phyloP scores from a whole-genome alignment of 2,888 invertebrate genomes.

The Drosophila testacea region DNA sequence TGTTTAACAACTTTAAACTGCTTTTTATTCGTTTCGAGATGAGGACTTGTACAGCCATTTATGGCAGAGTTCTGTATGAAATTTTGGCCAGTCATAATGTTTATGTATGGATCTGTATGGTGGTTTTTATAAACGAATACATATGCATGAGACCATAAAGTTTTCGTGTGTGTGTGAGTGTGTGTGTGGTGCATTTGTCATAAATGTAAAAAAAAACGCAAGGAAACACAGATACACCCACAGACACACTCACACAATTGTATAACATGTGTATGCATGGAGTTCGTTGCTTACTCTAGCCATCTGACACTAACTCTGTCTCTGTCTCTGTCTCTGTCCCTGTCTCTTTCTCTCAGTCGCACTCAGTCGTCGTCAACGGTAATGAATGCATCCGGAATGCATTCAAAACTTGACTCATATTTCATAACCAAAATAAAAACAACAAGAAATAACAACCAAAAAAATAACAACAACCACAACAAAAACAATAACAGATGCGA shows the following conservation, averaged over 20 bases:
- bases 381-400: conserved; percentile 82
- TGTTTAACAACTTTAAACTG: conserved; percentile 28
- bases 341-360: conserved; percentile 7
- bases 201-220: conserved; percentile 65
- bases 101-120: conserved; percentile 20
- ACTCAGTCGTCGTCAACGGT: conserved; percentile 70
- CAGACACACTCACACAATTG: conserved; percentile 23
- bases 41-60: conserved; percentile 33
- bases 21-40: conserved; percentile 12
- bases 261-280: conserved; percentile 66
- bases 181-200: conserved; percentile 66
- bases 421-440: conserved; percentile 70
- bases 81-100: conserved; percentile 34
- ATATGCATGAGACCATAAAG: conserved; percentile 77
- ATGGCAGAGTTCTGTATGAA: conserved; percentile 29
- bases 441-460: conserved; percentile 19
- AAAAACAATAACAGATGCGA: conserved; percentile 34
- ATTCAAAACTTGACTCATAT: conserved; percentile 81
- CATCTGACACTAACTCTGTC: conserved; percentile 1
- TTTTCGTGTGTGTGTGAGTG: conserved; percentile 20
- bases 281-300: conserved; percentile 27
- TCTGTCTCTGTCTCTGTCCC: neutral
- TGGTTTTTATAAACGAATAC: conserved; percentile 65
- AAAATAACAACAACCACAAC: conserved; percentile 1
- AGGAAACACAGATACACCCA: conserved; percentile 15